Conservation (phyloP, 64 coral and sea anemone species). For the Dendronephthya gigantea region DNA sequence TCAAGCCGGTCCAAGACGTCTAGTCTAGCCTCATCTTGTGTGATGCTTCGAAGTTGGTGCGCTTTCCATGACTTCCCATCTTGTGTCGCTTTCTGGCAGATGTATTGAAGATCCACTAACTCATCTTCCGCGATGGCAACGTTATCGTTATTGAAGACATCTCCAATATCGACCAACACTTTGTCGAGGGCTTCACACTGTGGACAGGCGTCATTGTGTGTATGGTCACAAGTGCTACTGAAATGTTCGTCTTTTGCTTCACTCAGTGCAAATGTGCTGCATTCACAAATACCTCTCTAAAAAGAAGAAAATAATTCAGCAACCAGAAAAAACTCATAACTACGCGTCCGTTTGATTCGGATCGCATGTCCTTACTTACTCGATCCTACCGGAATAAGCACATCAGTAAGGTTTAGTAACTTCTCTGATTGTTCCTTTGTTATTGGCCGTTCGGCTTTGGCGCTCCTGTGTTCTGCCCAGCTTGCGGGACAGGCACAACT, state of each 20-base stretch:
- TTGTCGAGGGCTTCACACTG: conserved; percentile 24
- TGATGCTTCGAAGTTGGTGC: conserved; percentile 34
- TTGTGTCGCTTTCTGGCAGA: conserved; percentile 32
- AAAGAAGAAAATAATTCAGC: background rate
- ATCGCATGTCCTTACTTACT: too few species aligned
- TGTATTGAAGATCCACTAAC: conserved; percentile 31
- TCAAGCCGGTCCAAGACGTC: conserved; percentile 36
- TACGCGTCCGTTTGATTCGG: too few species aligned
- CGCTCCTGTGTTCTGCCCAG: too few species aligned
- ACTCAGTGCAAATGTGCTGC: background rate
- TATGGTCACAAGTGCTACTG: conserved; percentile 23
- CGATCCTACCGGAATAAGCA: too few species aligned
- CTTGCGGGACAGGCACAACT: too few species aligned
- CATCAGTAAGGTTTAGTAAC: too few species aligned
- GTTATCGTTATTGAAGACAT: background rate
- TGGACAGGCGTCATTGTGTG: conserved; percentile 25
- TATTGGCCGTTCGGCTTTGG: too few species aligned
- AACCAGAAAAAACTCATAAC: too few species aligned
- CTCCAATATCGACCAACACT: background rate
- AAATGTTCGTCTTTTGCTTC: conserved; percentile 12
- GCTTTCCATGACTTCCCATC: conserved; percentile 38
- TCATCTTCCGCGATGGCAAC: background rate
- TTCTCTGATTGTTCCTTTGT: too few species aligned
- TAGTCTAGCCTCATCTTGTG: conserved; percentile 41
- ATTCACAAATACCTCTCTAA: background rate